Percentiles rank a stretch among this genome's conserved stretches.
Evolutionary conservation across 2,113 vertebrate species (phyloP).

Genomic region (Orientallactaga bullata): DNA sequence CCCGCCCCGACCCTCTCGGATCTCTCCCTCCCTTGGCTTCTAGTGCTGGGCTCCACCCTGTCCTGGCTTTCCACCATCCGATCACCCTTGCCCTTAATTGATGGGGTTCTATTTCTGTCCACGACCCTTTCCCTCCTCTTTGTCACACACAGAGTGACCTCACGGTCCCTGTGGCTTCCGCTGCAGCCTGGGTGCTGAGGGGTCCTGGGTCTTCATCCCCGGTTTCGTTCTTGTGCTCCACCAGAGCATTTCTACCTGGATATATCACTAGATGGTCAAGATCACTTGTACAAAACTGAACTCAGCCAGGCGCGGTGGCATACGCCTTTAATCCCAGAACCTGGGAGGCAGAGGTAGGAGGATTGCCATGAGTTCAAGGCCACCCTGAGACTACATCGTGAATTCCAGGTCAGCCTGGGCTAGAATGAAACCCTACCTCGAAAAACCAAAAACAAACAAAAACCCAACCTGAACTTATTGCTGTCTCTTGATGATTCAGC

Average conservation of each 20-base stretch:
- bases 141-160: fast-evolving
- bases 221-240: neutral
- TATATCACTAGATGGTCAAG: neutral
- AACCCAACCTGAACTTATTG: no score
- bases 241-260: neutral
- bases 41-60: neutral
- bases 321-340: no score
- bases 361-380: no score
- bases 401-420: no score
- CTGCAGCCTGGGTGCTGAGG: neutral
- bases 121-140: fast-evolving
- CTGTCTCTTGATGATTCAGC: neutral
- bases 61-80: neutral
- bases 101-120: neutral
- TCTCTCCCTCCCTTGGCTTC: neutral
- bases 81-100: neutral
- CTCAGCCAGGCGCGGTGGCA: no score
- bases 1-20: neutral
- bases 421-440: no score
- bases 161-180: neutral
- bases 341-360: no score
- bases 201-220: neutral
- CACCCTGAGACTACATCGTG: no score
- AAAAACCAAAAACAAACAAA: no score
- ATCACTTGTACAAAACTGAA: neutral